These are phyloP conservation scores for Apoderus coryli DNA, from an alignment of 2,888 invertebrate species.

Conservation along the genomic window DNA sequence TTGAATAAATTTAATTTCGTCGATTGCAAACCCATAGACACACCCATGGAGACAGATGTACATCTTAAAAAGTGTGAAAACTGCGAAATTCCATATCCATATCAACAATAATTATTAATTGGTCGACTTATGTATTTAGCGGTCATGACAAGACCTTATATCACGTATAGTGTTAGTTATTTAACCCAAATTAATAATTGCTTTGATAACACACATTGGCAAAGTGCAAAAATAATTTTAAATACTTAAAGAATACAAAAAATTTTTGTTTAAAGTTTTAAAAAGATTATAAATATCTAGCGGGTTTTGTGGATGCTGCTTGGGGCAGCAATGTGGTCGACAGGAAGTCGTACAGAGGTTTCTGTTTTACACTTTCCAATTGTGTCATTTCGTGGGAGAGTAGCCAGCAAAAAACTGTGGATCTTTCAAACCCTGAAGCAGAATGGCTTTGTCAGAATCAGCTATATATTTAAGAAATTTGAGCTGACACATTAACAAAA, in stretches of 20 bases:
- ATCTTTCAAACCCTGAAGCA: no score
- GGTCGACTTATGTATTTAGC: conserved; percentile 15
- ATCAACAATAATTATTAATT: conserved; percentile 14
- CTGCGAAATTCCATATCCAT: conserved; percentile 9
- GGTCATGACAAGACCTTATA: conserved; percentile 15
- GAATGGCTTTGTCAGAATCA: no score
- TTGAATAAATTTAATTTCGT: conserved; percentile 9
- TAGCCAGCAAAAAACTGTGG: conserved; percentile 19
- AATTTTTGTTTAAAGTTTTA: conserved; percentile 8
- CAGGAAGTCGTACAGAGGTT: conserved; percentile 28
- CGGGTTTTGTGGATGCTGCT: conserved; percentile 18
- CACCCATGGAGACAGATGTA: conserved; percentile 6
- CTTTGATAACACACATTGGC: conserved; percentile 13
- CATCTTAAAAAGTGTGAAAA: conserved; percentile 4
- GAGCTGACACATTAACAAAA: no score
- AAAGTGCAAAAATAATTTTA: conserved; percentile 13
- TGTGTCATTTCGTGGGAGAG: conserved; percentile 19
- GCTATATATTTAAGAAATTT: no score
- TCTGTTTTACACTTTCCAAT: conserved; percentile 17
- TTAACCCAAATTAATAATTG: conserved; percentile 16
- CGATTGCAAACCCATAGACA: conserved; percentile 6
- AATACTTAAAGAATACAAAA: conserved; percentile 11
- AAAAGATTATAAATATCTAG: conserved; percentile 9
- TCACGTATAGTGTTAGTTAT: conserved; percentile 13
- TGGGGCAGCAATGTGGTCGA: conserved; percentile 14